Base-by-base conservation (phyloP, 2,113 vertebrate species). In the Odobenus rosmarus region DNA sequence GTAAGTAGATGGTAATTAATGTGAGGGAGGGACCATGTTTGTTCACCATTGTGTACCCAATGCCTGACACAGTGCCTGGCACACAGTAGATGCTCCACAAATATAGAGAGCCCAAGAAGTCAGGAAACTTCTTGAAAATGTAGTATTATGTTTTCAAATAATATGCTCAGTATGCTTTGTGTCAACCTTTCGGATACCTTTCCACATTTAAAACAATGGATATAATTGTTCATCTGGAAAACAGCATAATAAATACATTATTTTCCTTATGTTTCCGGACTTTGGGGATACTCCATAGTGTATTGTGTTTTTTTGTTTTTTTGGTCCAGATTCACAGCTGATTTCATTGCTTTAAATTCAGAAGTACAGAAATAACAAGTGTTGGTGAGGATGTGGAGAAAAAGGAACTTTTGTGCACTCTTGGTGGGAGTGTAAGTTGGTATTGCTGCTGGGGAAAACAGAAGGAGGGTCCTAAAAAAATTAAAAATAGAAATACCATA, bases 151-250 rank as follows among this genome's bases (percentile, higher is more conserved):
- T 67, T 87, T 61, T 61, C 28, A 74, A 85, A 46, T 86, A 76
- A 53, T 28, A 69, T 36, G 28, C 15, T 69, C 10, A 31, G 0
- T 94, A 12, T 24, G 21, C 46, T 84, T 83, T 87, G 92, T 26
- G 18, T 74, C 90, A 77, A 3, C 13, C 26, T 19, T 96, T 16
- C 55, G 81, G 24, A 55, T 6, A 90, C 14, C 59, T 91, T 81
- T 95, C 62, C 62, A 85, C 46, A 64, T 79, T 83, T 28, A 74
- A 88, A 86, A 80, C 46, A 83, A n/a, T 72, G 42, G 51, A 8
- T 46, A 53, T 49, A 64, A 85, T n/a, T 57, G 14, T 88, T 95
- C 4, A 57, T 53, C 46, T 94, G 95, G 88, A 96, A 87, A 90
- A 61, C 6, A 64, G 46, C 26, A 55, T 76, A n/a, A 87, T 92